Base-by-base conservation (phyloP, 2,888 invertebrate genomes). In the Philereme transversata region DNA sequence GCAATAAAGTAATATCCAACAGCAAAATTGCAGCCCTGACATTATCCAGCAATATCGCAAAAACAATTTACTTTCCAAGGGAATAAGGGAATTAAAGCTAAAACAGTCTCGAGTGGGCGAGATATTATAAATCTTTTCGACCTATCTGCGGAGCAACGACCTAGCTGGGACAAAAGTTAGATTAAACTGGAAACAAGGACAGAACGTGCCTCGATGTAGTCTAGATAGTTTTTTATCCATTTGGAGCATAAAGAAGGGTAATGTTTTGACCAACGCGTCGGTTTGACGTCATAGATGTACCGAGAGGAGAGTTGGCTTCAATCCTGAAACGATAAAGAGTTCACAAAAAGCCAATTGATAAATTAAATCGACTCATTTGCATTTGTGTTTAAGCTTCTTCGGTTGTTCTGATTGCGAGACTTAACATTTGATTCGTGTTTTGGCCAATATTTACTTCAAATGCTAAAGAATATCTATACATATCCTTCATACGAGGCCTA, bases 41-140 rank as follows among this genome's bases (percentile, higher is more conserved):
- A 52, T 57, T 57, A 50, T 49, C 54, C 59, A 67, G 57, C 49
- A 43, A 60, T 60, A 48, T 57, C 59, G 35, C 47, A 62, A 59
- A 71, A 72, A 74, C 69, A 68, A 64, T 61, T 63, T 59, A 54
- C 54, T 65, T 65, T 69, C 60, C 60, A 66, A 67, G 56, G 58
- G 65, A 65, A 65, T 71, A 66, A 67, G 56, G 58, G 65, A 65
- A 65, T 71, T 65, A 57, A 61, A 67, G 53, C 62, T 51, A 57
- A 68, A 65, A 68, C 64, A 65, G 67, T 51, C 63, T 62, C 49
- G 60, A 64, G 69, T 63, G 62, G 68, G 64, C 60, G 53, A 60
- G 47, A 62, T 67, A 52, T 59, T 62, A 62, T 59, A 59, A 49
- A 59, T 59, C 68, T 66, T 56, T 58, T 60, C 57, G 62, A 62